Conservation (phyloP, 2,797 vertebrate genomes). For the Syngnathus acus region DNA sequence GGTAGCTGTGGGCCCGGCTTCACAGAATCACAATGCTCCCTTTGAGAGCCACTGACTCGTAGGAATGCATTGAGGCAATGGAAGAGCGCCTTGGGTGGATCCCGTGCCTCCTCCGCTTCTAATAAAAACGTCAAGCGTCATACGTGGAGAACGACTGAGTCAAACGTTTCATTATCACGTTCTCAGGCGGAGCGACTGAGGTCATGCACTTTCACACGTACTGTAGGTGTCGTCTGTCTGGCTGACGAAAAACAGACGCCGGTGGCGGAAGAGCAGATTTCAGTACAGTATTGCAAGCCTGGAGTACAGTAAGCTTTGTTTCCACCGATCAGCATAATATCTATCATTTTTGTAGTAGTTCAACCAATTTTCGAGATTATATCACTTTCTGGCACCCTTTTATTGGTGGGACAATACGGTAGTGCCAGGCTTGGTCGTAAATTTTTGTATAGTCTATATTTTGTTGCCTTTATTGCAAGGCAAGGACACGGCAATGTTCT, state of each 20-base stretch:
- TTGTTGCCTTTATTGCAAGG: background rate
- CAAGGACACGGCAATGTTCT: slow-evolving; percentile 20
- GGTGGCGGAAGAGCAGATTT: slow-evolving; percentile 19
- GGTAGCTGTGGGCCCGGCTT: slow-evolving; percentile 24
- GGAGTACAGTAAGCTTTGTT: background rate
- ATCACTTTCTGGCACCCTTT: background rate
- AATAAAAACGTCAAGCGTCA: background rate
- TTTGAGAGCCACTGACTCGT: slow-evolving; percentile 65
- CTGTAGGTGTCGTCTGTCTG: slow-evolving; percentile 38
- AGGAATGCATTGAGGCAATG: slow-evolving; percentile 60
- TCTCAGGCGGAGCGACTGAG: slow-evolving; percentile 33
- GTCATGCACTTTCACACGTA: slow-evolving; percentile 58
- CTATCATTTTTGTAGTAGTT: background rate
- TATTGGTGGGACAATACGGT: background rate
- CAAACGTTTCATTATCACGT: slow-evolving; percentile 24
- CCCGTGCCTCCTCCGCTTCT: slow-evolving; percentile 10
- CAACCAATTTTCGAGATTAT: background rate
- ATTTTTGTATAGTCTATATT: background rate
- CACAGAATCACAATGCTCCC: slow-evolving; percentile 62
- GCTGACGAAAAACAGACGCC: slow-evolving; percentile 55
- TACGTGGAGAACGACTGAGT: slow-evolving; percentile 9
- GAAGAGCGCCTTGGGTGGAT: slow-evolving; percentile 52
- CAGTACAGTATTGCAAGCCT: slow-evolving; percentile 30
- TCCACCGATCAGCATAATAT: background rate
- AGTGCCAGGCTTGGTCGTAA: background rate